Percentiles rank a stretch among this genome's conserved stretches.
Evolutionary conservation across 1,140 invertebrate genomes (phyloP).

Genomic region (Psix sp.): DNA sequence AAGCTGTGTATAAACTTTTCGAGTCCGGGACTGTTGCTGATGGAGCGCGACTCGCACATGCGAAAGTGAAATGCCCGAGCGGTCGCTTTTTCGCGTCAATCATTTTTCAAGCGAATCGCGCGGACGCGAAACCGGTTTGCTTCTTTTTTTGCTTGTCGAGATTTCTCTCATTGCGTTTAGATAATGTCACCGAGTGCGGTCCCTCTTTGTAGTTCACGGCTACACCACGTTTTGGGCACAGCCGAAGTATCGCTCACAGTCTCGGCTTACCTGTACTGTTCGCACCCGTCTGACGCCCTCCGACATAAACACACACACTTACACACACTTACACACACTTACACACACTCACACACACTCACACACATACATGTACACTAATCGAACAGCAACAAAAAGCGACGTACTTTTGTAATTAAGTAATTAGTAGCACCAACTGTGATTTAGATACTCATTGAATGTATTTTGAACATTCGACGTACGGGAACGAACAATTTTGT

Average conservation of each 20-base stretch:
- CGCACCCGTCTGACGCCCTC: conserved; percentile 30
- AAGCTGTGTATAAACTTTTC: neutral
- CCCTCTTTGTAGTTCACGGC: conserved; percentile 9
- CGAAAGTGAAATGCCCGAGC: conserved; percentile 32
- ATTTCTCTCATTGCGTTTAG: conserved; percentile 28
- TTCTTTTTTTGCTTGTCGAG: conserved; percentile 18
- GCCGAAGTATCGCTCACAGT: conserved; percentile 26
- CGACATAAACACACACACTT: conserved; percentile 33
- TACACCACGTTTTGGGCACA: neutral
- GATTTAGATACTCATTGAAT: conserved; percentile 76
- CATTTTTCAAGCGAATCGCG: conserved; percentile 10
- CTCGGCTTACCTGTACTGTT: conserved; percentile 17
- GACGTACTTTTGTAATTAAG: conserved; percentile 66
- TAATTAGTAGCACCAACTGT: conserved; percentile 77
- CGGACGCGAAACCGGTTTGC: conserved; percentile 41
- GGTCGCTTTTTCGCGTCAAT: conserved; percentile 18
- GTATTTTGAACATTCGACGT: conserved; percentile 55
- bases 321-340: too few species aligned
- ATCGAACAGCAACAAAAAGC: conserved; percentile 51
- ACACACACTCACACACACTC: too few species aligned
- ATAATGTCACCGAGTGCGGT: conserved; percentile 16
- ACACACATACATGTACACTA: too few species aligned
- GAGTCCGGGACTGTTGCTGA: conserved; percentile 1
- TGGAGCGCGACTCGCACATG: too few species aligned
- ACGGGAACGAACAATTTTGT: conserved; percentile 32